Percentiles rank a stretch among this genome's conserved stretches.
Evolutionary conservation across 1,140 invertebrate species (phyloP).

Genomic region (Pachyrhynchus sulphureomaculatus): DNA sequence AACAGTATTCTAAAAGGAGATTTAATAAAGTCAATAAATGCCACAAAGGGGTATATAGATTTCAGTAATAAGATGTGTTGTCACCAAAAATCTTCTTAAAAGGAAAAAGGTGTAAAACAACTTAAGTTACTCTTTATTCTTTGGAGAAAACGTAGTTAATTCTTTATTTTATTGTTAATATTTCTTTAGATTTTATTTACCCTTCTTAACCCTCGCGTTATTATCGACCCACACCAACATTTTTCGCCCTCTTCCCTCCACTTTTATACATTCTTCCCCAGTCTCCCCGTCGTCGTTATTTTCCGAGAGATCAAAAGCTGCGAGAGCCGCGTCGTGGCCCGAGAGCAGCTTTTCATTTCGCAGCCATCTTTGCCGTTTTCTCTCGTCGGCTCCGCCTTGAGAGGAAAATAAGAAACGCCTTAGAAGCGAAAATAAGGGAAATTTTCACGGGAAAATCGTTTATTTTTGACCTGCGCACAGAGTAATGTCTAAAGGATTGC

Average conservation of each 20-base stretch:
- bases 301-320: conserved; percentile 22
- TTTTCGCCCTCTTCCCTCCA: conserved; percentile 1
- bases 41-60: no score
- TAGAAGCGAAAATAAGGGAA: conserved; percentile 42
- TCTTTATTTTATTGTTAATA: no score
- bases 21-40: no score
- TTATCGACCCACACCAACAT: conserved; percentile 12
- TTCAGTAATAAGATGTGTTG: no score
- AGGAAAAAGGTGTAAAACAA: no score
- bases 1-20: no score
- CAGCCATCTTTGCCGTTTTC: conserved; percentile 34
- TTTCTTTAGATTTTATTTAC: no score
- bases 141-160: no score
- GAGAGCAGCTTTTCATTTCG: conserved; percentile 23
- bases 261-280: neutral
- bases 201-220: neutral
- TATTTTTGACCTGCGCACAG: conserved; percentile 51
- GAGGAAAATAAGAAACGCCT: no score
- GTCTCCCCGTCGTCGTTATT: neutral
- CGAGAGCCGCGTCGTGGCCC: neutral
- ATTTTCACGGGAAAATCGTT: conserved; percentile 49
- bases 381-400: conserved; percentile 33
- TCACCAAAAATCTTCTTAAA: no score
- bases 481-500: conserved; percentile 27
- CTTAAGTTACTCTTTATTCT: no score